These are phyloP conservation scores for Cheirogaleus medius DNA, from an alignment of 2,113 vertebrate genomes.

Conservation along the genomic window DNA sequence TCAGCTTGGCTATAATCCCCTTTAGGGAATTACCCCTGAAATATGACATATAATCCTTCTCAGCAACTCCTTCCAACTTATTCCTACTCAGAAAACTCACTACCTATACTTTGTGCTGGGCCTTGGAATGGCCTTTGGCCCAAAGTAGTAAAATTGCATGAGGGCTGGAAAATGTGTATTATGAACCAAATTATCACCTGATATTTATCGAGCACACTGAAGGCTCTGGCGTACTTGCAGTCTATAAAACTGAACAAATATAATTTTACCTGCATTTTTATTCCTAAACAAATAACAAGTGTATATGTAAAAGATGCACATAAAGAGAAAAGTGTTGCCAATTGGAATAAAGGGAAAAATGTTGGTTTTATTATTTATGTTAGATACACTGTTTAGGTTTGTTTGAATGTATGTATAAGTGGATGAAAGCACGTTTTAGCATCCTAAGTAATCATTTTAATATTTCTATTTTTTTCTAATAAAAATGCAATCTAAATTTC, in stretches of 20 bases:
- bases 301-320: neutral
- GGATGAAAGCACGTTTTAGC: neutral
- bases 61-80: neutral
- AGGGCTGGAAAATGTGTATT: neutral
- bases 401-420: neutral
- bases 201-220: neutral
- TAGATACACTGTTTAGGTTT: neutral
- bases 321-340: neutral
- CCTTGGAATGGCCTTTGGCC: neutral
- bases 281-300: neutral
- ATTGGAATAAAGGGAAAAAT: neutral
- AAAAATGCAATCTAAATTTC: constrained; percentile 32
- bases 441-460: neutral
- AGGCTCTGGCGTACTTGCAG: neutral
- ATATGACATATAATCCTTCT: neutral
- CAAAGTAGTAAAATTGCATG: constrained; percentile 9
- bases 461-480: constrained; percentile 40
- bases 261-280: constrained; percentile 6
- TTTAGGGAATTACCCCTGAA: neutral
- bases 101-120: neutral
- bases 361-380: neutral
- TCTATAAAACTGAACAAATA: neutral
- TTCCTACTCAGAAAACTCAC: neutral
- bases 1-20: neutral
- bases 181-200: neutral